Conservation (phyloP, 1,140 invertebrate genomes). For the Drosophila pruinosa region DNA sequence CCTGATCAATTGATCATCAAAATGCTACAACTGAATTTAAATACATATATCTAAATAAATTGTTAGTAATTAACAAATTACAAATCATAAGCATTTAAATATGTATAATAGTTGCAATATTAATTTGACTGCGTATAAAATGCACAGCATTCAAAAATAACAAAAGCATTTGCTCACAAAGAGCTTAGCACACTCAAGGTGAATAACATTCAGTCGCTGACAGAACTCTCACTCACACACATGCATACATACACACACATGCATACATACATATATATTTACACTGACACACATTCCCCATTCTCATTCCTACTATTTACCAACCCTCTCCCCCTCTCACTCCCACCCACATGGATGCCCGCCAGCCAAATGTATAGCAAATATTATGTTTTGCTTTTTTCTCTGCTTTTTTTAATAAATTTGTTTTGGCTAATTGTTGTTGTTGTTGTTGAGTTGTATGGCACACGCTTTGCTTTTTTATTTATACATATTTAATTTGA, state of each 20-base stretch:
- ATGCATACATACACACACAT: not conserved
- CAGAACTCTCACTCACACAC: slow-evolving; percentile 6
- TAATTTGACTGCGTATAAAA: too few relatives aligned
- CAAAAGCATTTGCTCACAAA: slow-evolving; percentile 3
- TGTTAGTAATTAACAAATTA: too few relatives aligned
- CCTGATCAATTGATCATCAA: not conserved
- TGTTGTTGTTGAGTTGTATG: slow-evolving; percentile 1
- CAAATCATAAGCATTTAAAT: not conserved
- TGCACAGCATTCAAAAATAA: too few relatives aligned
- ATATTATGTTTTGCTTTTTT: slow-evolving; percentile 21
- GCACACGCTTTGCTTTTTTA: slow-evolving; percentile 16
- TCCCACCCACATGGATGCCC: slow-evolving; percentile 14
- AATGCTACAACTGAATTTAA: not conserved
- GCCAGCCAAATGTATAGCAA: slow-evolving; percentile 2
- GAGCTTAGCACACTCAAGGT: slow-evolving; percentile 29
- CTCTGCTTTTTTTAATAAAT: slow-evolving; percentile 16
- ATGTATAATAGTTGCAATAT: not conserved
- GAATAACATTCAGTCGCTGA: slow-evolving; percentile 45
- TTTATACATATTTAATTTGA: slow-evolving; percentile 77
- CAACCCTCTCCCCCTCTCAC: not conserved
- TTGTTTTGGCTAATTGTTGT: slow-evolving; percentile 48
- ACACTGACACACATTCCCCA: not conserved
- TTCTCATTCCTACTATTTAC: slow-evolving; percentile 1
- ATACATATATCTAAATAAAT: too few relatives aligned
- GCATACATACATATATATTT: not conserved